Conservation (phyloP, 2,113 vertebrate species). For the Trogon surrucura region DNA sequence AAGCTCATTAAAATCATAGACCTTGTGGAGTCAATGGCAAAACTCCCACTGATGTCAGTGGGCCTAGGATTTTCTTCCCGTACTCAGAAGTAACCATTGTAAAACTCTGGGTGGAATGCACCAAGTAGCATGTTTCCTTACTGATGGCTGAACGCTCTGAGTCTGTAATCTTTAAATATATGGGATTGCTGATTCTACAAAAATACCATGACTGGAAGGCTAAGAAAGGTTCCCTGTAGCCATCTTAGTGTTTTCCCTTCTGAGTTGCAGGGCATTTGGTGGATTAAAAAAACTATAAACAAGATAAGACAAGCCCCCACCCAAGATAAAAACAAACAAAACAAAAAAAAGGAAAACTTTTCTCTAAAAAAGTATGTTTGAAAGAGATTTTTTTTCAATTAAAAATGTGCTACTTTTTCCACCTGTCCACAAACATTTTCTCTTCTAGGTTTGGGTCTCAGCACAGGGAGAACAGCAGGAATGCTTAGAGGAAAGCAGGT, state of each 20-base stretch:
- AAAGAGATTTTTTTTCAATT: neutral
- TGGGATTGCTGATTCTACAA: neutral
- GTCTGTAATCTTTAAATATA: neutral
- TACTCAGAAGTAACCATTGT: neutral
- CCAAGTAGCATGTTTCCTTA: neutral
- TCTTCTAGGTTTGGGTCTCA: neutral
- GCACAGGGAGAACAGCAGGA: neutral
- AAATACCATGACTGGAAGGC: neutral
- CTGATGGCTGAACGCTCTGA: neutral
- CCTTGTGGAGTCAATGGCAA: neutral
- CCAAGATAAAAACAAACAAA: neutral
- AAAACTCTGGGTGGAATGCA: neutral
- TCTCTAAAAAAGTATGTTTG: neutral
- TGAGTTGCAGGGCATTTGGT: neutral
- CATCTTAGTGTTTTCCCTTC: neutral
- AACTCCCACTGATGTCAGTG: neutral
- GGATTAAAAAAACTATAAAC: neutral
- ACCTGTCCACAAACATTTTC: neutral
- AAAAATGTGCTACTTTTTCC: neutral
- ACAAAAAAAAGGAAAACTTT: neutral
- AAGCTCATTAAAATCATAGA: neutral
- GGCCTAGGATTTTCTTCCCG: neutral
- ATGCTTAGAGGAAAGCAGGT: neutral
- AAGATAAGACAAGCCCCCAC: neutral
- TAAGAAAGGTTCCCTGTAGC: neutral